Conservation (phyloP, 2,113 vertebrate genomes). For the Nothocercus julius region DNA sequence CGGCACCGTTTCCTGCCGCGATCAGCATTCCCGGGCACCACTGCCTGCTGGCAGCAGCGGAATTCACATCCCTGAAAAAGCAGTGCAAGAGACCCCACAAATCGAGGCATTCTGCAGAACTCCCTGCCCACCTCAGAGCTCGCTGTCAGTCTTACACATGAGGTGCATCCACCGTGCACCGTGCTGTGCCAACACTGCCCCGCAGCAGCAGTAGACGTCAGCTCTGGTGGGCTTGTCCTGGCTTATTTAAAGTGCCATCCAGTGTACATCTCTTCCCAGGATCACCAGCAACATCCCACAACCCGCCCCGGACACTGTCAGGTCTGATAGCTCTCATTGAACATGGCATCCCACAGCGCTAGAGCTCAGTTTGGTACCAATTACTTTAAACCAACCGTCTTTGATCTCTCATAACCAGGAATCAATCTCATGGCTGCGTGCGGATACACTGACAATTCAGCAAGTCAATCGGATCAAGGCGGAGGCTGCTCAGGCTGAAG, state of each 20-base stretch:
- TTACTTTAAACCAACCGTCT: neutral
- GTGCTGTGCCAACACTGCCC: neutral
- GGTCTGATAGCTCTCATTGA: neutral
- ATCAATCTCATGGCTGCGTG: neutral
- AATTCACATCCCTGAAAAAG: neutral
- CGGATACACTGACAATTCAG: neutral
- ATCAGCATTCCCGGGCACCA: too few species aligned
- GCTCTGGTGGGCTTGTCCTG: neutral
- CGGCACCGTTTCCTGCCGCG: too few species aligned
- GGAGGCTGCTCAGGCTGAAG: neutral
- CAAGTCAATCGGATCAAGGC: neutral
- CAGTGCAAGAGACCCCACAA: neutral
- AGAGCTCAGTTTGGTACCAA: neutral
- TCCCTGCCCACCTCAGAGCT: too few species aligned
- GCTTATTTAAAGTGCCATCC: neutral
- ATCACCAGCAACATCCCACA: fast-evolving
- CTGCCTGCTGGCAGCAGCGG: too few species aligned
- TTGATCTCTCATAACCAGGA: neutral
- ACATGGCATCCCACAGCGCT: fast-evolving
- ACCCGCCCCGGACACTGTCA: neutral
- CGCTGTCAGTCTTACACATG: too few species aligned
- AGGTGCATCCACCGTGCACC: neutral
- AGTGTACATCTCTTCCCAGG: neutral
- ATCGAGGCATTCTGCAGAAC: neutral
- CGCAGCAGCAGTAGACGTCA: neutral